Evolutionary conservation across 2,797 vertebrate species (phyloP).

Genomic region (Catamblyrhynchus diadema): DNA sequence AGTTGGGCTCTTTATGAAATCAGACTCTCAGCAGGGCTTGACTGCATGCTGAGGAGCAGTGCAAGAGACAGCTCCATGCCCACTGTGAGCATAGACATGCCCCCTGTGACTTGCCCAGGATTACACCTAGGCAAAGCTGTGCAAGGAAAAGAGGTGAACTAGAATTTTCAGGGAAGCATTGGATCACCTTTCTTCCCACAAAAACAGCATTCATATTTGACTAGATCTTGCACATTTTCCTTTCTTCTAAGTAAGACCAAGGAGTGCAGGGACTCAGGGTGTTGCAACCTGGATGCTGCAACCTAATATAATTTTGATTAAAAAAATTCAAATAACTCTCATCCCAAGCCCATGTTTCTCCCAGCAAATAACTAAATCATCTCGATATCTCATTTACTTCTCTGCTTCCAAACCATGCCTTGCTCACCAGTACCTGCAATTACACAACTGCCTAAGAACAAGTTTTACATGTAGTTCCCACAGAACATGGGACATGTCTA

Average conservation of each 20-base stretch:
- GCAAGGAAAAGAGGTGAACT: background rate
- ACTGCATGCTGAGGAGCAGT: background rate
- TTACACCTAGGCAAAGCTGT: background rate
- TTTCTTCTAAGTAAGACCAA: background rate
- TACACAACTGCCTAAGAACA: background rate
- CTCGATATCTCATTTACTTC: background rate
- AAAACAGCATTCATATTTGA: background rate
- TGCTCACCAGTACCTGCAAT: background rate
- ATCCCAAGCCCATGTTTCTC: background rate
- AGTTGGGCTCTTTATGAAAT: background rate
- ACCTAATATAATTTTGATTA: background rate
- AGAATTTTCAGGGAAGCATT: background rate
- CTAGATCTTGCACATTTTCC: background rate
- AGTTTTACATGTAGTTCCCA: background rate
- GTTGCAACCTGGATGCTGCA: background rate
- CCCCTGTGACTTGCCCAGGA: background rate
- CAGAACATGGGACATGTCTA: background rate
- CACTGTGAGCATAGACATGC: accelerated
- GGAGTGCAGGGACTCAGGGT: background rate
- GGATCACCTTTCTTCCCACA: background rate
- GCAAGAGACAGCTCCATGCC: background rate
- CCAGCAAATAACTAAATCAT: background rate
- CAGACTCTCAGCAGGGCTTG: background rate
- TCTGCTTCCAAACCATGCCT: background rate
- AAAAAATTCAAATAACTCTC: background rate